A percentile compares a stretch with the other conserved stretches of the same genome.
Evolutionary conservation across 2,113 vertebrate genomes (phyloP).

Genomic region (Neolamprologus fasciatus): DNA sequence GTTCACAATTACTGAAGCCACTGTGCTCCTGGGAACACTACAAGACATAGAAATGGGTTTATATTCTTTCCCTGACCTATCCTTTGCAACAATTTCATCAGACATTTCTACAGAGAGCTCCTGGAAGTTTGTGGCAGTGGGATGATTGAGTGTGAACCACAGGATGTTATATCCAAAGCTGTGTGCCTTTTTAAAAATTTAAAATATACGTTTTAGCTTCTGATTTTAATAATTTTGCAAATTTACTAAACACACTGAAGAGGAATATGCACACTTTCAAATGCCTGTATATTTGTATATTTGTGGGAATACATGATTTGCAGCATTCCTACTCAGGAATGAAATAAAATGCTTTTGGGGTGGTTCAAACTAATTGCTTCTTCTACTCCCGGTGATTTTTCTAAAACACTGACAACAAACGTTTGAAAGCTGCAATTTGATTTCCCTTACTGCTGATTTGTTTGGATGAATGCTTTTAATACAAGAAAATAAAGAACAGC

Average conservation of each 20-base stretch:
- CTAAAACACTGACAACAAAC: background rate
- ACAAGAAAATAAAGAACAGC: background rate
- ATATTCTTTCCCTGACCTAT: background rate
- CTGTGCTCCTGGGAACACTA: background rate
- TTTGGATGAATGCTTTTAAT: background rate
- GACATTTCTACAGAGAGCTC: background rate
- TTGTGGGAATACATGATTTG: background rate
- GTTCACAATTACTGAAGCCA: background rate
- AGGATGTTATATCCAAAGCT: background rate
- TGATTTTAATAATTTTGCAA: background rate
- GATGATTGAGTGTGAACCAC: background rate
- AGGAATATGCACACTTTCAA: background rate
- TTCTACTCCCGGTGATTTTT: background rate
- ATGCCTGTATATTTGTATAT: background rate
- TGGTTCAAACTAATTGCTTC: background rate
- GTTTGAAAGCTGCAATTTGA: background rate
- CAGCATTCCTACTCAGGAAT: background rate
- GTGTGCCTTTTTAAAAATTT: background rate
- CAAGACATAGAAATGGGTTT: background rate
- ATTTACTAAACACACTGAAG: background rate
- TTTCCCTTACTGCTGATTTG: background rate
- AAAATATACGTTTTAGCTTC: background rate
- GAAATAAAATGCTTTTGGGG: background rate
- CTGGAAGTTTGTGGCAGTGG: background rate
- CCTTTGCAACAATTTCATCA: background rate